Base-by-base conservation (phyloP, 2,888 invertebrate species). In the Rhagonycha fulva region DNA sequence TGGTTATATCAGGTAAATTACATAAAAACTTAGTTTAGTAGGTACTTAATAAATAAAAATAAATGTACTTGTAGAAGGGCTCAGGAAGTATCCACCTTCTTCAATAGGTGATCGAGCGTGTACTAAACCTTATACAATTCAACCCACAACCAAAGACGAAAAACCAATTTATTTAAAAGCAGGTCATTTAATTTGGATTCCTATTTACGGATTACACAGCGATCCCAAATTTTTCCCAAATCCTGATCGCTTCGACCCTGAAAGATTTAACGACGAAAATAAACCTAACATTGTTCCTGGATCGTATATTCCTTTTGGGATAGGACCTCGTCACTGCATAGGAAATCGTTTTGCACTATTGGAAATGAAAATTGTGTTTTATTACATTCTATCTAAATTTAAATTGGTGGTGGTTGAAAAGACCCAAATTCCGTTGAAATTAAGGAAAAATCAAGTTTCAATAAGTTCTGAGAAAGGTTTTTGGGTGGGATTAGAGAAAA, bases 251-350 rank as follows among this genome's bases (percentile, higher is more conserved):
- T 87, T 87, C 70, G 84, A 85, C 81, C 87, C 87, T 0, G 86
- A 87, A 75, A 75, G 87, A 76, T 87, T 87, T 76, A 90, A 87
- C 1, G 89, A 91, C 0, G 89, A 91, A 78, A 91, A 91, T 81
- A 90, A 90, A 79, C 84, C 86, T 0, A 87, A 87, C 11, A 89
- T 89, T 14, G 81, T 86, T 12, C 88, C 88, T 0, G 88, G 88
- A 67, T 84, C 88, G 0, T 85, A 83, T 66, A 9, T 85, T 11
- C 85, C 86, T 0, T 86, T 86, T 77, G 85, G 86, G 3, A 10
- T 91, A 0, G 93, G 93, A 3, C 92, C 90, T 2, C 88, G 92
- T 74, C 91, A 89, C 82, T 93, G 93, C 80, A 90, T 93, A 71
- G 93, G 92, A 88, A 80, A 81, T 9, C 80, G 85, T 80, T 85